Base-by-base conservation (phyloP, 92 coral and sea anemone species). In the Porites rus region DNA sequence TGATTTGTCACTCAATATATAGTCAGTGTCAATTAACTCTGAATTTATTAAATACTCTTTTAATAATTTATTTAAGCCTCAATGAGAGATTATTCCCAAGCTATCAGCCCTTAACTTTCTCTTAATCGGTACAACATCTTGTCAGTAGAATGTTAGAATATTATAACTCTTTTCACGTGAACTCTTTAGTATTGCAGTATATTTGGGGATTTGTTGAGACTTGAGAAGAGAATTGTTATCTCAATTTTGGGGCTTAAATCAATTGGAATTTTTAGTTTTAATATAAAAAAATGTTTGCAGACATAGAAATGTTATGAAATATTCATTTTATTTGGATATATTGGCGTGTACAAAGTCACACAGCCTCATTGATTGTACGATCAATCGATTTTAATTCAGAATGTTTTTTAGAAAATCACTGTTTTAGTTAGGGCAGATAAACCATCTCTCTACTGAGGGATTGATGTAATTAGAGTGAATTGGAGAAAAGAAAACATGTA, bases 281-380 rank as follows among this genome's bases (percentile, higher is more conserved):
- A 53, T 18, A 51, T 5, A 4, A 12, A 53, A 56, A 8, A 74
- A 14, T 10, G 54, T 74, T 74, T 53, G 63, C 50, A 53, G 64
- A 79, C 84, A 10, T 65, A 66, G 24, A 58, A 81, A 24, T 18
- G 51, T 69, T 69, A 58, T 54, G 18, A 28, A 69, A 56, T 56
- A 81, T 81, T 81, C 85, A 81, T 81, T 81, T 81, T 70, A 81
- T 81, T 81, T 69, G 85, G 77, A 81, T 81, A 24, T 31, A 25
- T 61, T 16, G 38, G 18, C 52, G 53, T 63, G 46, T 28, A 52
- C 68, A 8, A 22, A 12, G 20, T 14, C 53, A 58, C 85, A 68
- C 12, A 28, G 77, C 66, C 52, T 58, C 54, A 81, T 81, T 70
- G 86, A 81, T 81, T 81, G 59, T 81, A 70, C 65, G 71, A 69